Evolutionary conservation across 2,113 vertebrate species (phyloP).

Genomic region (Hystrix cristata): DNA sequence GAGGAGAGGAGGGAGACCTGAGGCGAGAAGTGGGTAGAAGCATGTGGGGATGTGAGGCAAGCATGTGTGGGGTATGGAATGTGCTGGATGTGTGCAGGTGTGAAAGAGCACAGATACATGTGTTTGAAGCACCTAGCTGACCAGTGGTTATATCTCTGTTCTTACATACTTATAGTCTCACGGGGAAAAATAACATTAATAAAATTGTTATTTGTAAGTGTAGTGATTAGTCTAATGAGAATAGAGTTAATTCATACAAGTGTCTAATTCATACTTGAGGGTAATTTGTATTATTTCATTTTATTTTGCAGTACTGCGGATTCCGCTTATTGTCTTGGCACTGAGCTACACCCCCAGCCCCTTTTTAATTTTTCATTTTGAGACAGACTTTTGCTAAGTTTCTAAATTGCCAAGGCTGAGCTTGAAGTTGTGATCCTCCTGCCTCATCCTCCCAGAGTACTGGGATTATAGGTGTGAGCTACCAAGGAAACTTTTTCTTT

Average conservation of each 20-base stretch:
- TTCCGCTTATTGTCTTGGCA: too few relatives aligned
- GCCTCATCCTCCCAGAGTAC: too few relatives aligned
- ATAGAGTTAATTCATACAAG: background rate
- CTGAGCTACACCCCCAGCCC: too few relatives aligned
- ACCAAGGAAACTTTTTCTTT: background rate
- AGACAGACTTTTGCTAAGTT: too few relatives aligned
- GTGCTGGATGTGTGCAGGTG: background rate
- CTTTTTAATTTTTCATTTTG: too few relatives aligned
- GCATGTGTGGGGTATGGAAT: background rate
- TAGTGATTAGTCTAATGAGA: background rate
- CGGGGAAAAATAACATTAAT: background rate
- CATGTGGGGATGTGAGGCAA: too few relatives aligned
- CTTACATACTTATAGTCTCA: background rate
- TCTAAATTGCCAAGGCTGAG: too few relatives aligned
- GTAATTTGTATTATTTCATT: background rate
- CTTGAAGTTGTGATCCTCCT: too few relatives aligned
- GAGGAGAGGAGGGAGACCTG: background rate
- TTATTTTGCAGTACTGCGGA: too few relatives aligned
- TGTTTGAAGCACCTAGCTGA: background rate
- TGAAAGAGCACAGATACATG: background rate
- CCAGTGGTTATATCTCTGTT: background rate
- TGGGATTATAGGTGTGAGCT: too few relatives aligned
- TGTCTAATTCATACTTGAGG: background rate
- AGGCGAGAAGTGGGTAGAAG: background rate
- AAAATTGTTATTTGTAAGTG: background rate